Conservation (phyloP, 2,888 invertebrate genomes). For the Candidula unifasciata region DNA sequence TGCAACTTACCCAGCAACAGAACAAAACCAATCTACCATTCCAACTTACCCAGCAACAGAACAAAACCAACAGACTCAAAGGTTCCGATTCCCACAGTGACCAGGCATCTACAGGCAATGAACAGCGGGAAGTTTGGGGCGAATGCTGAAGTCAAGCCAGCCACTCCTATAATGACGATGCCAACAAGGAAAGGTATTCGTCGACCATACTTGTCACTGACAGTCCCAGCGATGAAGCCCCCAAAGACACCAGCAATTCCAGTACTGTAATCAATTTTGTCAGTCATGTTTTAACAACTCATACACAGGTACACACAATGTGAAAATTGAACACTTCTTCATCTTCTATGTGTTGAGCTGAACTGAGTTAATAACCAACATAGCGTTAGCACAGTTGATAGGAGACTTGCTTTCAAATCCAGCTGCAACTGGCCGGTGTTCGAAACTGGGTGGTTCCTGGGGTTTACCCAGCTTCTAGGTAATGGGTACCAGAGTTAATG, state of each 20-base stretch:
- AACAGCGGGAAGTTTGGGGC: constrained; percentile 63
- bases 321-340: not conserved
- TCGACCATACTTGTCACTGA: constrained; percentile 69
- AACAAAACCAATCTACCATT: no score
- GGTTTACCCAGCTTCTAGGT: no score
- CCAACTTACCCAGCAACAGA: constrained; percentile 63
- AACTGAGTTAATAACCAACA: no score
- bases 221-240: constrained; percentile 64
- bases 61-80: constrained; percentile 69
- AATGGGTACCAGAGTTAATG: no score
- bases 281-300: not conserved
- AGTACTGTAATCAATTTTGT: constrained; percentile 48
- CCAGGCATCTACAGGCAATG: constrained; percentile 60
- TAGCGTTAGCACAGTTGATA: no score
- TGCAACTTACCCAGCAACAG: no score
- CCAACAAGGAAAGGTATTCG: constrained; percentile 63
- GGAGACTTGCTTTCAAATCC: no score
- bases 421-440: no score
- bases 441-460: no score
- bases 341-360: no score
- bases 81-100: constrained; percentile 66
- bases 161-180: constrained; percentile 60
- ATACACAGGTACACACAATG: not conserved
- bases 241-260: constrained; percentile 66
- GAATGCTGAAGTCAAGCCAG: constrained; percentile 67